These are phyloP conservation scores for Betta splendens DNA, from an alignment of 2,797 vertebrate genomes.

Conservation along the genomic window DNA sequence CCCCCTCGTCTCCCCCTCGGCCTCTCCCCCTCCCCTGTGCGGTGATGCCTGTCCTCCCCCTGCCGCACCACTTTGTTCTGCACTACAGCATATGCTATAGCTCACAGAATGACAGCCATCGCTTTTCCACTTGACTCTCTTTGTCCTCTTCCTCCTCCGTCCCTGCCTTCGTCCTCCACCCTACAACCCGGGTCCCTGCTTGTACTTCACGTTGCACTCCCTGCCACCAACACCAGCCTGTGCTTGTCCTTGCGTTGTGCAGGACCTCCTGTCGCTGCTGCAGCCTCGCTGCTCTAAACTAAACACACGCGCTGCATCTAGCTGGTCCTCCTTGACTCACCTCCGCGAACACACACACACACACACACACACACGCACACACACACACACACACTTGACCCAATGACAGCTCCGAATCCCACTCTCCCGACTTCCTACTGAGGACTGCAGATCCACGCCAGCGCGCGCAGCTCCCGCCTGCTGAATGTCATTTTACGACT, in stretches of 20 bases:
- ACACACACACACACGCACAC: too few species aligned
- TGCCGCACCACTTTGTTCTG: slow-evolving; percentile 77
- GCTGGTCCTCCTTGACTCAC: slow-evolving; percentile 68
- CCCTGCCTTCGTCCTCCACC: slow-evolving; percentile 60
- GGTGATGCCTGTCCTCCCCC: slow-evolving; percentile 73
- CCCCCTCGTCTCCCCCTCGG: slow-evolving; percentile 32
- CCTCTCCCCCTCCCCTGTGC: slow-evolving; percentile 59
- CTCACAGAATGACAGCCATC: slow-evolving; percentile 78
- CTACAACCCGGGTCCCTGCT: slow-evolving; percentile 70
- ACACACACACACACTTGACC: slow-evolving; percentile 55
- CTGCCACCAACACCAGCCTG: slow-evolving; percentile 61
- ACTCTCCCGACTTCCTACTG: slow-evolving; percentile 64
- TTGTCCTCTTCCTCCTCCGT: slow-evolving; percentile 39
- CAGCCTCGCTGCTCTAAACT: slow-evolving; percentile 65
- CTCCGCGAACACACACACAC: slow-evolving; percentile 55
- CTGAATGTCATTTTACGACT: slow-evolving; percentile 78
- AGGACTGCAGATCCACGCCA: slow-evolving; percentile 64
- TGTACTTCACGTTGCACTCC: slow-evolving; percentile 69
- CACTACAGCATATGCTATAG: slow-evolving; percentile 79
- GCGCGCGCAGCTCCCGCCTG: slow-evolving; percentile 70
- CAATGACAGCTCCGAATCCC: slow-evolving; percentile 56
- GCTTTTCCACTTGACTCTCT: slow-evolving; percentile 52
- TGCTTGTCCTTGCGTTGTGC: slow-evolving; percentile 72
- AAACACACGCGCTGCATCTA: slow-evolving; percentile 62
- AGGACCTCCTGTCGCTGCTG: slow-evolving; percentile 62